Evolutionary conservation across 2,113 vertebrate species (phyloP).

Genomic region (Grammomys dolichurus): DNA sequence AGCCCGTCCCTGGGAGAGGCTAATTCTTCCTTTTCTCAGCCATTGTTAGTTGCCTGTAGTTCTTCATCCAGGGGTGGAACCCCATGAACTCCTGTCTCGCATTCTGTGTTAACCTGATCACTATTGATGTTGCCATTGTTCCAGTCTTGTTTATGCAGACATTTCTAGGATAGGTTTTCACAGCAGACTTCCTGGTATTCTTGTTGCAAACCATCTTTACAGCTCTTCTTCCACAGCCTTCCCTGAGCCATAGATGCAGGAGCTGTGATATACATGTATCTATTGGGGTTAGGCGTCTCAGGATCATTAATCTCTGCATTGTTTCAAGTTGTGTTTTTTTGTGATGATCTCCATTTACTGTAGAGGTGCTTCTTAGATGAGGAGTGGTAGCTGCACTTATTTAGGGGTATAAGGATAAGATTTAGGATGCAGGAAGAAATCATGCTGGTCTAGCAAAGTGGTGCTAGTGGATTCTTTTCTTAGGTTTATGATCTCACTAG

Average conservation of each 20-base stretch:
- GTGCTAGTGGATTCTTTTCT: neutral
- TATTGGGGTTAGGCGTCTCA: neutral
- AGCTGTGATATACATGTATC: neutral
- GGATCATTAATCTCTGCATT: neutral
- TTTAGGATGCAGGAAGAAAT: neutral
- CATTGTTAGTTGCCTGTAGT: neutral
- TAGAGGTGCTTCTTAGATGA: neutral
- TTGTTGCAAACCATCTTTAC: neutral
- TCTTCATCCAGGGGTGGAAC: neutral
- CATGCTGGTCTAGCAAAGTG: neutral
- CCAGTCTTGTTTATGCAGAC: neutral
- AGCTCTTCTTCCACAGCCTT: neutral
- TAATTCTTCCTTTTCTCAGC: neutral
- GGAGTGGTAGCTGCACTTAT: neutral
- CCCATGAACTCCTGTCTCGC: neutral
- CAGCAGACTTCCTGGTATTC: neutral
- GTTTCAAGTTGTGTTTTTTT: neutral
- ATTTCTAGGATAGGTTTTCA: neutral
- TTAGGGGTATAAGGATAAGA: neutral
- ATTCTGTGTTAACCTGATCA: neutral
- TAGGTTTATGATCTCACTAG: neutral
- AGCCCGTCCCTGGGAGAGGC: neutral
- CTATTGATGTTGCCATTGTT: neutral
- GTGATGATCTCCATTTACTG: neutral
- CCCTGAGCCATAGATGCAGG: neutral